Conservation (phyloP, 1,140 invertebrate genomes). For the Chrysomallon squamiferum region DNA sequence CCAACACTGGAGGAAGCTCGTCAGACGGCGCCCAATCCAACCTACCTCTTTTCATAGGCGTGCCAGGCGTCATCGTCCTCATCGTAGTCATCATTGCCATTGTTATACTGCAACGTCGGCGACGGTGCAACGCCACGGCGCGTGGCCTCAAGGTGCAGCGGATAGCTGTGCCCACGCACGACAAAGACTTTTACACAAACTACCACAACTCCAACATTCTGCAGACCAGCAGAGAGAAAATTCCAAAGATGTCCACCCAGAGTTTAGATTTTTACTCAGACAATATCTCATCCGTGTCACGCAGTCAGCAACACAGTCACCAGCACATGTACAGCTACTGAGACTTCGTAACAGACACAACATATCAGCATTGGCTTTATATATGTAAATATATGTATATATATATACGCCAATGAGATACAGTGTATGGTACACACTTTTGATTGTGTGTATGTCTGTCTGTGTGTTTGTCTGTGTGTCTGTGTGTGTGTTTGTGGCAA, state of each 20-base stretch:
- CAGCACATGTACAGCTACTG: conserved; percentile 22
- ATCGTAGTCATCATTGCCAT: conserved; percentile 41
- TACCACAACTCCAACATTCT: conserved; percentile 21
- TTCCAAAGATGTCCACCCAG: conserved; percentile 37
- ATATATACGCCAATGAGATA: no score
- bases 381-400: no score
- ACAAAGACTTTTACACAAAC: conserved; percentile 40
- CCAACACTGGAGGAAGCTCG: neutral
- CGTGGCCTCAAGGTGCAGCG: conserved; percentile 29
- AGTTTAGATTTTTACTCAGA: conserved; percentile 54
- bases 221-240: conserved; percentile 26
- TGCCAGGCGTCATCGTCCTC: conserved; percentile 39
- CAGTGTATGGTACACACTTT: no score
- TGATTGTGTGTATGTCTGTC: no score
- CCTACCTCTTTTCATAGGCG: conserved; percentile 48
- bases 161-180: conserved; percentile 49
- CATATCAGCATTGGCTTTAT: no score
- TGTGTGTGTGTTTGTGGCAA: no score
- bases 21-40: conserved; percentile 7
- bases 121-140: conserved; percentile 19
- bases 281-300: conserved; percentile 52
- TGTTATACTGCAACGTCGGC: conserved; percentile 36
- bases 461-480: no score
- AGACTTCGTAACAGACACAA: neutral
- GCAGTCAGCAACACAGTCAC: conserved; percentile 34